phyloP scores from a whole-genome alignment of 2,113 vertebrate genomes.

The Pelusios castaneus region DNA sequence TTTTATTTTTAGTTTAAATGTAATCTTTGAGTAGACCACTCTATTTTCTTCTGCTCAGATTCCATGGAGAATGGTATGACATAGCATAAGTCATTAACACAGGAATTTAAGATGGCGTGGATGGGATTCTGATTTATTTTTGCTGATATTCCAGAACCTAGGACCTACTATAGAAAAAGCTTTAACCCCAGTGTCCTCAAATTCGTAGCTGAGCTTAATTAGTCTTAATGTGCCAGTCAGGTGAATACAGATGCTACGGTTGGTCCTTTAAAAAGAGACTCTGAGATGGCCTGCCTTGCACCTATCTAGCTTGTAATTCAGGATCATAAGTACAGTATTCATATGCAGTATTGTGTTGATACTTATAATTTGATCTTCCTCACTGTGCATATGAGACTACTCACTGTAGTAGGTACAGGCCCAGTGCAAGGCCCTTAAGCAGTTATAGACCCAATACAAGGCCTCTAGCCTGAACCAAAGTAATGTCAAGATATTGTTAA shows the following conservation, averaged over 20 bases:
- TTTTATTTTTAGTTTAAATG: background rate
- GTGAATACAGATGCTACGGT: background rate
- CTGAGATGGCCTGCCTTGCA: background rate
- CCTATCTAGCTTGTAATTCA: background rate
- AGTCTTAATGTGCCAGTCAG: background rate
- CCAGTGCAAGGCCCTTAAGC: too few species aligned
- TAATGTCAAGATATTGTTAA: too few species aligned
- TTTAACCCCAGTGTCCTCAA: background rate
- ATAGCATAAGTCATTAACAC: background rate
- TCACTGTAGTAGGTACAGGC: too few species aligned
- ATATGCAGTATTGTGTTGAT: background rate
- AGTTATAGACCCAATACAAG: too few species aligned
- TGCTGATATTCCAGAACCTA: background rate
- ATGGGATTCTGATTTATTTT: background rate
- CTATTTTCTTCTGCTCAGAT: background rate
- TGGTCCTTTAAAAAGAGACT: background rate
- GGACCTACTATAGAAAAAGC: rapidly evolving
- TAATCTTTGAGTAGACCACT: background rate
- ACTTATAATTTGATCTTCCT: background rate
- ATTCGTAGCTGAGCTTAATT: background rate
- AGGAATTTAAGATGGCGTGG: background rate
- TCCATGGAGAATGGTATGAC: background rate
- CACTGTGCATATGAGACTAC: background rate
- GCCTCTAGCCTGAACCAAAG: too few species aligned
- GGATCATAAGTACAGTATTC: background rate